Base-by-base conservation (phyloP, 2,797 vertebrate species). In the Oryzias dopingdopingensis region DNA sequence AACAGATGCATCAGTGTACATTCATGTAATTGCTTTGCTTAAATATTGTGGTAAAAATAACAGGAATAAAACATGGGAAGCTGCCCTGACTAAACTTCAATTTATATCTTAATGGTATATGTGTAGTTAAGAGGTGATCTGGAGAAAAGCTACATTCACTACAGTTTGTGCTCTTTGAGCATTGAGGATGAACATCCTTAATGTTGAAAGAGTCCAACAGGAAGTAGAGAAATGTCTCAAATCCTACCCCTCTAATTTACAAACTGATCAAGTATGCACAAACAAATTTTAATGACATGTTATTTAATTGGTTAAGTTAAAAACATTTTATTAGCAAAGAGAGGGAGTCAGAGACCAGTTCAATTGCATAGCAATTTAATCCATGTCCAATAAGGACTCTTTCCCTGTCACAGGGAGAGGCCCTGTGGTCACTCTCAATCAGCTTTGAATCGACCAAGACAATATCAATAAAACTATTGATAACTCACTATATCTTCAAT, bases 291-390 rank as follows among this genome's bases (percentile, higher is more conserved):
- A 37, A 37, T 37, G 32, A 37, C 32, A 37, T 37, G 32, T 37
- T 12, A 68, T 78, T 84, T 74, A 79, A 89, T 83, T 88, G 74
- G 69, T 87, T 83, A 89, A 89, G 82, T 89, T 88, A 88, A 84
- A 88, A 88, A 90, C 84, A 90, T 83, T 83, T 86, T 81, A 88
- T 90, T 84, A 80, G 82, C 80, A 88, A 88, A 91, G 87, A 90
- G 86, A 89, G 87, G 87, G 87, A 92, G 90, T 89, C 90, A 87
- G 91, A 92, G 91, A 91, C 88, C 84, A 91, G 88, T 90, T 92
- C 91, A 92, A 92, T 92, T 93, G 92, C 91, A 93, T 92, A 93
- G 91, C 92, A 92, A 92, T 92, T 93, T 92, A 92, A 91, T 92
- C 89, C 88, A 90, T 89, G 90, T 91, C 90, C 84, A 85, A 90